Evolutionary conservation across 2,113 vertebrate species (phyloP), one percentile per base, ranked within the genome.

Genomic region (Rhipidura dahli): DNA sequence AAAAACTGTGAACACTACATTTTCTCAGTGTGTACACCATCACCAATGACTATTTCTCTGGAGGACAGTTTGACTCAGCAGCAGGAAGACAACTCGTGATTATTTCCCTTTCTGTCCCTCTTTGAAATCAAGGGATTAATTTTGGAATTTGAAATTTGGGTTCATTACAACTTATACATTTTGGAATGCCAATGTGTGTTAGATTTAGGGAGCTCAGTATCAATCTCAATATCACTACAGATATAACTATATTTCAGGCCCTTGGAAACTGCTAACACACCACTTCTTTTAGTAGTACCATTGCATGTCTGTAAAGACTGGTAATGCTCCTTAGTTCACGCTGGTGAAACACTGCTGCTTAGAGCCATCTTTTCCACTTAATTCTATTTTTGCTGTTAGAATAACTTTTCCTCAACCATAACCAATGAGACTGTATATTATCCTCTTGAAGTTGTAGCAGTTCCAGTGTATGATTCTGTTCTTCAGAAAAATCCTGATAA

Each of bases 51-150:
- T 15, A 14, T 61, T 86, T 33, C 49, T 72, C 53, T 82, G 16
- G 11, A 79, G 11, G 7, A 23, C 15, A 16, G 28, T 68, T 81
- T 90, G 31, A 76, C 15, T 61, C 18, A 65, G 7, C 9, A 47
- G 23, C 1, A 4, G n/a, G 28, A 63, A 4, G 8, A n/a, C 19
- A 75, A 42, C 7, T 11, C 0, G 0, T 44, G 2, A 56, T 65
- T 61, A 15, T 47, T 87, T 50, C 5, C 23, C 10, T 61, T 83
- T 76, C n/a, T 9, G 5, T 79, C 9, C 7, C 4, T 20, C 8
- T 65, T 45, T 33, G 20, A 81, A 90, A 72, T 30, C 9, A 61
- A 81, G 26, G 12, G 28, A 72, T 54, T 64, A 24, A 54, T 50
- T 72, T 17, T 24, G 2, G 23, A 77, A n/a, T 84, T 88, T 78